Evolutionary conservation across 2,113 vertebrate species (phyloP).

Genomic region (Pimephales promelas): DNA sequence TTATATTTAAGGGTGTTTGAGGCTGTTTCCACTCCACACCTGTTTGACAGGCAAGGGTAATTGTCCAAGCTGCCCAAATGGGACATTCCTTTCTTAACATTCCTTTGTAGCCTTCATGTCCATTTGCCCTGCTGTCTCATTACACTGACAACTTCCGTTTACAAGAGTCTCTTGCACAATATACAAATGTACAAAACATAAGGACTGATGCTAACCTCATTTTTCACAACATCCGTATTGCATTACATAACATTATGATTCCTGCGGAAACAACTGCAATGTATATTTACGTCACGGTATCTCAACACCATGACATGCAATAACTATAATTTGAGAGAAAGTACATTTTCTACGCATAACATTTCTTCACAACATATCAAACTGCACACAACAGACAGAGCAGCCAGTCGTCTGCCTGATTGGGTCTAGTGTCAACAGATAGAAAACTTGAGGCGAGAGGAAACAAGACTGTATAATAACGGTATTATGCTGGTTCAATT

Average conservation of each 20-base stretch:
- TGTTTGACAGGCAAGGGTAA: conserved; percentile 37
- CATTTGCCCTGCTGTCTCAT: background rate
- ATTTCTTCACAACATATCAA: background rate
- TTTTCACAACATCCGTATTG: background rate
- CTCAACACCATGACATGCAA: no score
- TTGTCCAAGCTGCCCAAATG: conserved; percentile 35
- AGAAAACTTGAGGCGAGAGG: conserved; percentile 19
- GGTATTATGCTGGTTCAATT: conserved; percentile 52
- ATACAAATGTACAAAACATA: conserved; percentile 13
- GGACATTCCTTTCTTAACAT: background rate
- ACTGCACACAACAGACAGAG: background rate
- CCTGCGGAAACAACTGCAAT: background rate
- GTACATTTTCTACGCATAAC: background rate
- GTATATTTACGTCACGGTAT: background rate
- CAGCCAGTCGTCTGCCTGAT: background rate
- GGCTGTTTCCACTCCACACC: conserved; percentile 39
- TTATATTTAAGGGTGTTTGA: conserved; percentile 47
- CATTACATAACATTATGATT: background rate
- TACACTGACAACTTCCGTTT: background rate
- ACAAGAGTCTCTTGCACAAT: conserved; percentile 7
- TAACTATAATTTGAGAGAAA: background rate
- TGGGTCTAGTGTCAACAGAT: conserved; percentile 23
- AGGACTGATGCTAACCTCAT: background rate
- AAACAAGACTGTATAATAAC: conserved; percentile 42
- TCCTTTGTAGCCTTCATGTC: background rate